Percentiles rank a stretch among this genome's conserved stretches.
phyloP scores from a whole-genome alignment of 2,888 invertebrate genomes.

The Amiota minor region DNA sequence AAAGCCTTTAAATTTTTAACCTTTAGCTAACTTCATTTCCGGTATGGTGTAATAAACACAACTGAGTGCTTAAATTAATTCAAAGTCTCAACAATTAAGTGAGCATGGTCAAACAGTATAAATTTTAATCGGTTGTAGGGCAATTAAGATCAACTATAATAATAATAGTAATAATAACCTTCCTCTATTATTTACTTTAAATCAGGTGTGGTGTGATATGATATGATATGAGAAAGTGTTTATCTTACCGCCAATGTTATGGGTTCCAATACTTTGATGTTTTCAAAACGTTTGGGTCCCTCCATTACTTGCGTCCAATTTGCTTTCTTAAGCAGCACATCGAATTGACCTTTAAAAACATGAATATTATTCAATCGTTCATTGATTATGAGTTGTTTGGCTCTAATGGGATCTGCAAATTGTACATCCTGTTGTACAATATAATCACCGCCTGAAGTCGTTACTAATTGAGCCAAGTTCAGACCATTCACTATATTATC shows the following conservation, averaged over 20 bases:
- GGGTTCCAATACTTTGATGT: constrained; percentile 73
- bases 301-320: constrained; percentile 72
- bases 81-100: too few relatives aligned
- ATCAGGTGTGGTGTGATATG: too few relatives aligned
- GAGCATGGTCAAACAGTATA: too few relatives aligned
- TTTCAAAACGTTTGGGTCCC: constrained; percentile 73
- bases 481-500: constrained; percentile 58
- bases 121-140: too few relatives aligned
- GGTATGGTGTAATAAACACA: too few relatives aligned
- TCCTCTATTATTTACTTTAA: too few relatives aligned
- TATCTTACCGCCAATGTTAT: constrained; percentile 69
- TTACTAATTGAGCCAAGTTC: constrained; percentile 67
- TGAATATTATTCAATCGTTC: constrained; percentile 74
- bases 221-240: too few relatives aligned
- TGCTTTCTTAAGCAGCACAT: constrained; percentile 73
- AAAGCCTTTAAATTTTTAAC: too few relatives aligned
- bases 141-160: neutral
- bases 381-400: constrained; percentile 71
- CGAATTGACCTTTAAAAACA: constrained; percentile 72
- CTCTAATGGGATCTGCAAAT: constrained; percentile 71
- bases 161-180: too few relatives aligned
- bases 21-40: too few relatives aligned
- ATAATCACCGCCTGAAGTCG: constrained; percentile 70
- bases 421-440: constrained; percentile 73
- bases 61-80: too few relatives aligned